These are phyloP conservation scores for Apomyelois bistriatella DNA, from an alignment of 2,888 invertebrate species.

Conservation along the genomic window DNA sequence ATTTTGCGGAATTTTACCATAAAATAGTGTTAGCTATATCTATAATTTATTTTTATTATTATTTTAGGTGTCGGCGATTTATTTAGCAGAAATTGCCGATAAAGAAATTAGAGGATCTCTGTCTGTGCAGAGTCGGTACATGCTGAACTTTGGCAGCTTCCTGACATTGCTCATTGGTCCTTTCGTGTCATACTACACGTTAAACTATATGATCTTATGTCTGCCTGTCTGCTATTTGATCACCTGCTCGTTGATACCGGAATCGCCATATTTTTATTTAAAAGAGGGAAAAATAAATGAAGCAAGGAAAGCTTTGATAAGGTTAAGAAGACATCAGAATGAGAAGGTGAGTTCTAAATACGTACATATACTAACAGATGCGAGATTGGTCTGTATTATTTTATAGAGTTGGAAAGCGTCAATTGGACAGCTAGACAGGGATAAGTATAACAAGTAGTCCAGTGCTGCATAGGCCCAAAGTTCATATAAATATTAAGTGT, in stretches of 20 bases:
- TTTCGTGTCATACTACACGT: slow-evolving; percentile 48
- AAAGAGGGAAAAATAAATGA: slow-evolving; percentile 66
- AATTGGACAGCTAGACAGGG: no score
- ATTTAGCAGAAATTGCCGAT: slow-evolving; percentile 65
- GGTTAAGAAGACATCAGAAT: slow-evolving; percentile 52
- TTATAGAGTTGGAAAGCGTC: no score
- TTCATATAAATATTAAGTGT: no score
- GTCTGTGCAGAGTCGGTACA: slow-evolving; percentile 43
- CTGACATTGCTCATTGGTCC: slow-evolving; percentile 60
- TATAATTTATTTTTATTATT: no score
- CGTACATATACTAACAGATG: neutral
- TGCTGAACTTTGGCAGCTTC: slow-evolving; percentile 58
- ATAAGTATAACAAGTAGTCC: no score
- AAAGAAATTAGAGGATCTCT: slow-evolving; percentile 62
- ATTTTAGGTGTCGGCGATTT: slow-evolving; percentile 61
- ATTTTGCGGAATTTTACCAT: no score
- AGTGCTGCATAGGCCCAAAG: no score
- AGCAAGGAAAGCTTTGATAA: slow-evolving; percentile 58
- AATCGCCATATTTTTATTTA: slow-evolving; percentile 80
- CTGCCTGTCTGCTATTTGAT: slow-evolving; percentile 67
- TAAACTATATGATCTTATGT: slow-evolving; percentile 60
- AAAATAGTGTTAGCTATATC: no score
- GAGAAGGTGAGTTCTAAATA: slow-evolving; percentile 36
- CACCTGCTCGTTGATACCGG: slow-evolving; percentile 77
- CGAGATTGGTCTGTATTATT: no score